A percentile compares a stretch with the other conserved stretches of the same genome.
These are phyloP conservation scores for Myrmophylax atrothorax DNA, from an alignment of 2,113 vertebrate genomes.

Conservation along the genomic window DNA sequence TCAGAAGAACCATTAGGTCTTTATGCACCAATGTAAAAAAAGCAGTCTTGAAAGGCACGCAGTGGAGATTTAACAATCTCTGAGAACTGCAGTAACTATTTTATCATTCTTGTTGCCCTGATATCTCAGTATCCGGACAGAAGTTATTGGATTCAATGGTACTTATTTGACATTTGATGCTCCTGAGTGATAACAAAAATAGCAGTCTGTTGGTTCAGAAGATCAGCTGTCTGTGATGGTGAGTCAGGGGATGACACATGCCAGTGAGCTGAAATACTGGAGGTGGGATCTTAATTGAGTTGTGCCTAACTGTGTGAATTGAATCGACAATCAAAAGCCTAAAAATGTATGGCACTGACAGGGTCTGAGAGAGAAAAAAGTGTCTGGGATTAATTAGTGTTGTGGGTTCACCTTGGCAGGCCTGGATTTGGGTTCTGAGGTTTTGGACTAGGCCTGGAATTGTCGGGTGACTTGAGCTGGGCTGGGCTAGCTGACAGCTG, in stretches of 20 bases:
- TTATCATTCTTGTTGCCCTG: not conserved
- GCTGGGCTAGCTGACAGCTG: too few species aligned
- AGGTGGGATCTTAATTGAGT: not conserved
- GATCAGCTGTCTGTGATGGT: not conserved
- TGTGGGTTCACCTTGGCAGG: too few species aligned
- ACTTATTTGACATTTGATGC: not conserved
- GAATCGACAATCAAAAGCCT: not conserved
- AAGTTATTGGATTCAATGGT: not conserved
- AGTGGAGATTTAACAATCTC: not conserved
- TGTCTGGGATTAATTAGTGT: not conserved
- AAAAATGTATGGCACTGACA: not conserved
- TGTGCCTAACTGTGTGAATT: not conserved
- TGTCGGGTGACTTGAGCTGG: too few species aligned
- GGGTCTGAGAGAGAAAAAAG: not conserved
- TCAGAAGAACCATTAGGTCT: not conserved
- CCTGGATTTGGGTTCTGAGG: too few species aligned
- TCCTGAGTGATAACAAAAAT: not conserved
- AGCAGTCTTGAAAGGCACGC: not conserved
- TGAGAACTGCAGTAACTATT: not conserved
- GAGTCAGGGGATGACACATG: conserved; percentile 17
- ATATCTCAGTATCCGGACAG: not conserved
- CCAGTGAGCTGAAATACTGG: not conserved
- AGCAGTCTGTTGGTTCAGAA: not conserved
- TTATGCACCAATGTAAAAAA: not conserved
- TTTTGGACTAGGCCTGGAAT: too few species aligned